Percentiles rank a stretch among this genome's conserved stretches.
These are phyloP conservation scores for Parotocinclus haroldoi DNA, from an alignment of 2,797 vertebrate species.

Conservation along the genomic window DNA sequence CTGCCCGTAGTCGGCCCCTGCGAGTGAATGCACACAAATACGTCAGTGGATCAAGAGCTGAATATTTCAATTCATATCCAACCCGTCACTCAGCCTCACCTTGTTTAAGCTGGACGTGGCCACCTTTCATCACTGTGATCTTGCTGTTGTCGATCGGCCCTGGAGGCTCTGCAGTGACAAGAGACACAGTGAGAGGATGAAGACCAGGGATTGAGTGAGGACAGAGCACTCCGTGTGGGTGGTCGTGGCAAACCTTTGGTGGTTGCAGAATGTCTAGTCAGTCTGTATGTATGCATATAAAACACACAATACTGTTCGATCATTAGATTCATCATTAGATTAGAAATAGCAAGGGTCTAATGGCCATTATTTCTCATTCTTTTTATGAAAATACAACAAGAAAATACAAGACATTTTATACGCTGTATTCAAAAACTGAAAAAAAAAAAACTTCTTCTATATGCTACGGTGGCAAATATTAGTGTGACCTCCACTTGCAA, in stretches of 20 bases:
- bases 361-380: too few species aligned
- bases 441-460: too few species aligned
- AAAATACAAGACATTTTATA: too few species aligned
- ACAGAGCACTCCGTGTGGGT: slow-evolving; percentile 11
- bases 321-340: too few species aligned
- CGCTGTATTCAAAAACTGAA: too few species aligned
- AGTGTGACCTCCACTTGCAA: too few species aligned
- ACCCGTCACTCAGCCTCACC: slow-evolving; percentile 66
- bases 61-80: not conserved
- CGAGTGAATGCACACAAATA: not conserved
- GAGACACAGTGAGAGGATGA: not conserved
- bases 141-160: slow-evolving; percentile 96
- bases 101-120: slow-evolving; percentile 90
- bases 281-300: too few species aligned
- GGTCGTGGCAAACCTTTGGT: slow-evolving; percentile 9
- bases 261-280: slow-evolving; percentile 7
- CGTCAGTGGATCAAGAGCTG: not conserved
- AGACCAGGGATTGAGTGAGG: not conserved
- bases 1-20: slow-evolving; percentile 96
- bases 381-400: too few species aligned
- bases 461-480: too few species aligned
- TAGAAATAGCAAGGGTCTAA: too few species aligned
- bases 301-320: too few species aligned
- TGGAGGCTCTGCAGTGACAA: slow-evolving; percentile 77
- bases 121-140: slow-evolving; percentile 86